Conservation (phyloP, 2,888 invertebrate genomes). For the Oxyteleia sp. region DNA sequence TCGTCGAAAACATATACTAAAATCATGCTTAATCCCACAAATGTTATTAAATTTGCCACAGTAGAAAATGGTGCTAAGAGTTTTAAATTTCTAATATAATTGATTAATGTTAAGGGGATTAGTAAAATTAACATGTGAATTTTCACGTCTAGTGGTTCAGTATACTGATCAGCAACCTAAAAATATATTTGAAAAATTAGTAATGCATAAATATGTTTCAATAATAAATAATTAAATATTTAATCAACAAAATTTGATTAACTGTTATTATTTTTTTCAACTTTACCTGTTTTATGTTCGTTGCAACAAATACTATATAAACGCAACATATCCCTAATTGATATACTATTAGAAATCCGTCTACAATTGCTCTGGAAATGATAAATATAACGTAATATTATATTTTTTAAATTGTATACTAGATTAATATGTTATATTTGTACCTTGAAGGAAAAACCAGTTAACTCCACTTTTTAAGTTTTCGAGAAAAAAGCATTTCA, state of each 20-base stretch:
- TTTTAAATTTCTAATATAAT: constrained; percentile 93
- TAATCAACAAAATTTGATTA: too few species aligned
- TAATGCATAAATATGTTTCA: too few species aligned
- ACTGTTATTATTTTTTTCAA: too few species aligned
- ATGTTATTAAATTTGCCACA: constrained; percentile 93
- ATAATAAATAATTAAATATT: too few species aligned
- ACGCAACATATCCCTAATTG: constrained; percentile 97
- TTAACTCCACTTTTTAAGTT: too few species aligned
- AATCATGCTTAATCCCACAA: constrained; percentile 91
- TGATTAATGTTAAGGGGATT: constrained; percentile 91
- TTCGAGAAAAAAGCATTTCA: too few species aligned
- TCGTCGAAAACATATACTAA: constrained; percentile 91
- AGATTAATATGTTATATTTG: too few species aligned
- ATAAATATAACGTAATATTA: too few species aligned
- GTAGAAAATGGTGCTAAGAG: constrained; percentile 94
- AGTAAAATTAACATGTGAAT: constrained; percentile 92
- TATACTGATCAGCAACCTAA: constrained; percentile 88
- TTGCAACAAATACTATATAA: constrained; percentile 93
- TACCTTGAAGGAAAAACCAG: too few species aligned
- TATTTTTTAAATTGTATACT: too few species aligned
- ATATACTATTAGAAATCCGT: constrained; percentile 92
- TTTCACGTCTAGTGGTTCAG: constrained; percentile 88
- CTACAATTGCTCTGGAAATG: constrained; percentile 89
- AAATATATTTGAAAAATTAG: too few species aligned
- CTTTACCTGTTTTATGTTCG: constrained; percentile 91